These are phyloP conservation scores for Procambarus clarkii DNA, from an alignment of 1,140 invertebrate genomes.

Conservation along the genomic window DNA sequence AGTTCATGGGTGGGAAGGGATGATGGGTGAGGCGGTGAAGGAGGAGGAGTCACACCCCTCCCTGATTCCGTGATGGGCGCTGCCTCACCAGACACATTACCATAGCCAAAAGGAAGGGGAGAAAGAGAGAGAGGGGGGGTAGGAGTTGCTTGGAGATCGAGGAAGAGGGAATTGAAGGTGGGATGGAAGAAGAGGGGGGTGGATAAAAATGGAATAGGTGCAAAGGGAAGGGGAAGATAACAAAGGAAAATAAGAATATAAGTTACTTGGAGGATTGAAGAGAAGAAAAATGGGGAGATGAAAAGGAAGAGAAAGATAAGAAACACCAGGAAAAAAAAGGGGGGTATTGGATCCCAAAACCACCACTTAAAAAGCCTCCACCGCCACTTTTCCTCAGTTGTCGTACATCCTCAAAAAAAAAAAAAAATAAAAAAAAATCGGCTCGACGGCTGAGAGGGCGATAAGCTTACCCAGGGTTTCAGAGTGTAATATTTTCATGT, in stretches of 20 bases:
- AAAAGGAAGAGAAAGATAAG: too few relatives aligned
- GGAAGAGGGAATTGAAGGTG: too few relatives aligned
- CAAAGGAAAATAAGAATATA: too few relatives aligned
- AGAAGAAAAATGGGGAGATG: too few relatives aligned
- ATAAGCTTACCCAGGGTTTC: slow-evolving; percentile 22
- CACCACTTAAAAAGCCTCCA: neutral
- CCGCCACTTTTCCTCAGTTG: neutral
- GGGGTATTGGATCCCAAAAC: too few relatives aligned
- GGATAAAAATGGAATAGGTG: too few relatives aligned
- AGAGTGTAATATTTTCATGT: slow-evolving; percentile 36
- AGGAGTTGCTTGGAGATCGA: too few relatives aligned
- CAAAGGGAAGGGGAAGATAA: too few relatives aligned
- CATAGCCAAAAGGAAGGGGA: neutral
- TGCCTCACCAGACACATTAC: neutral
- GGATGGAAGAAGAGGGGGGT: too few relatives aligned
- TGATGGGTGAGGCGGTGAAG: neutral
- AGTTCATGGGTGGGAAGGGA: neutral
- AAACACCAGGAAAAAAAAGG: too few relatives aligned
- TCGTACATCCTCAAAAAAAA: neutral
- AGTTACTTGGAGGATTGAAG: too few relatives aligned
- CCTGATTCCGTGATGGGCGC: neutral
- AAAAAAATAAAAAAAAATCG: too few relatives aligned
- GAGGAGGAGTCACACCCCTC: neutral
- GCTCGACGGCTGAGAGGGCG: neutral
- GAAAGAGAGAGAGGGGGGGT: neutral